These are phyloP conservation scores for Ascaphus truei DNA, from an alignment of 2,113 vertebrate genomes.

Conservation along the genomic window DNA sequence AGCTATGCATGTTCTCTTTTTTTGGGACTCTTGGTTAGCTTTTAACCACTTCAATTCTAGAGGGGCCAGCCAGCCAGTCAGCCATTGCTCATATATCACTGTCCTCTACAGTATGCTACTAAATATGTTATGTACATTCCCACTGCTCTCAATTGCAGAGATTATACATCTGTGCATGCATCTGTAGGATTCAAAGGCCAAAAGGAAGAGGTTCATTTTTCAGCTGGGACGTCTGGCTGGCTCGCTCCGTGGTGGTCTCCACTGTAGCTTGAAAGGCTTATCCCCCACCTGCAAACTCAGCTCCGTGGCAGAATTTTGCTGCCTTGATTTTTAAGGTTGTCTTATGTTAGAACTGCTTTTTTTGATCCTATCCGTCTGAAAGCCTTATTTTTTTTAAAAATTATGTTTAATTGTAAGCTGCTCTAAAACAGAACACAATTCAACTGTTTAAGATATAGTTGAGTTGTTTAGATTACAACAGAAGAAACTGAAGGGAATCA, in stretches of 20 bases:
- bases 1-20: too few species aligned
- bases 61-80: too few species aligned
- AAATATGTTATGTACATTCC: constrained; percentile 8
- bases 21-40: too few species aligned
- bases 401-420: neutral
- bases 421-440: neutral
- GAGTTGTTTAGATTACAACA: neutral
- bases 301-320: too few species aligned
- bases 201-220: constrained; percentile 34
- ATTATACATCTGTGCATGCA: constrained; percentile 42
- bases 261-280: too few species aligned
- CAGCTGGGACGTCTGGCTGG: constrained; percentile 28
- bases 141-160: constrained; percentile 20
- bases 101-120: neutral
- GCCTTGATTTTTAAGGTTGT: neutral
- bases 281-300: neutral
- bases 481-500: neutral
- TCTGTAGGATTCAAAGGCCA: constrained; percentile 38
- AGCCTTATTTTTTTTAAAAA: neutral
- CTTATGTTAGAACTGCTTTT: neutral
- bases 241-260: constrained; percentile 24
- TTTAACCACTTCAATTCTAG: too few species aligned
- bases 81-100: neutral
- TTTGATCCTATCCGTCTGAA: neutral
- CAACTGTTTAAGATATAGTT: neutral